A percentile compares a stretch with the other conserved stretches of the same genome.
Conservation (phyloP, 2,797 vertebrate genomes). For the Scolopax rusticola region DNA sequence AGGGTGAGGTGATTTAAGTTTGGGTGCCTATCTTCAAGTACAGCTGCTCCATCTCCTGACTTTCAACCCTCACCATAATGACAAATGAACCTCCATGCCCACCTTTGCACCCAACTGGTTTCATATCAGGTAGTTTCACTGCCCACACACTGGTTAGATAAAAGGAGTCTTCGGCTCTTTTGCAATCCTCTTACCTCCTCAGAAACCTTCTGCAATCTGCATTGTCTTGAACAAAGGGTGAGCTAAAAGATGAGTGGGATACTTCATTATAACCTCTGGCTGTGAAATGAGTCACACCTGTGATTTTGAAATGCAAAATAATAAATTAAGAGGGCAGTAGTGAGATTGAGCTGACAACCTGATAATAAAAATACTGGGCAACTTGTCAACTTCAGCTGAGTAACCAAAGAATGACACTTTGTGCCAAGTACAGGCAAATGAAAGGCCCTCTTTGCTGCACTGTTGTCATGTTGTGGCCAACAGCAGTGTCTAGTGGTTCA, state of each 20-base stretch:
- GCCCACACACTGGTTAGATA: conserved; percentile 58
- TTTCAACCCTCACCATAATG: conserved; percentile 51
- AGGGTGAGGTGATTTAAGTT: not conserved
- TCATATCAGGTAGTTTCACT: conserved; percentile 62
- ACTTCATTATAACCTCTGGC: conserved; percentile 74
- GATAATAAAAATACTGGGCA: conserved; percentile 68
- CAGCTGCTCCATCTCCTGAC: not conserved
- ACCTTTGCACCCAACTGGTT: conserved; percentile 51
- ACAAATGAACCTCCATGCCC: conserved; percentile 51
- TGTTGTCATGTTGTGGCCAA: conserved; percentile 40
- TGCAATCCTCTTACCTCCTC: conserved; percentile 61
- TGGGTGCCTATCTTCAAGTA: conserved; percentile 3
- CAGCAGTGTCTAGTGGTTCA: conserved; percentile 44
- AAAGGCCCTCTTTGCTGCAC: conserved; percentile 29
- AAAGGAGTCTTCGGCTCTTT: conserved; percentile 37
- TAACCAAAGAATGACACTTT: conserved; percentile 34
- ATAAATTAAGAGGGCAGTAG: conserved; percentile 69
- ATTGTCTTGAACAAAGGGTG: conserved; percentile 65
- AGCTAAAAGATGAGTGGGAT: conserved; percentile 70
- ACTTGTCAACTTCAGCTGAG: conserved; percentile 59
- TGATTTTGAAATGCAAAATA: conserved; percentile 68
- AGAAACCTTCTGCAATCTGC: conserved; percentile 58
- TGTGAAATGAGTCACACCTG: conserved; percentile 66
- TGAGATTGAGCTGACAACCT: conserved; percentile 59
- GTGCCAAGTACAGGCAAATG: conserved; percentile 38